Evolutionary conservation across 2,113 vertebrate species (phyloP).

Genomic region (Seriola rivoliana): DNA sequence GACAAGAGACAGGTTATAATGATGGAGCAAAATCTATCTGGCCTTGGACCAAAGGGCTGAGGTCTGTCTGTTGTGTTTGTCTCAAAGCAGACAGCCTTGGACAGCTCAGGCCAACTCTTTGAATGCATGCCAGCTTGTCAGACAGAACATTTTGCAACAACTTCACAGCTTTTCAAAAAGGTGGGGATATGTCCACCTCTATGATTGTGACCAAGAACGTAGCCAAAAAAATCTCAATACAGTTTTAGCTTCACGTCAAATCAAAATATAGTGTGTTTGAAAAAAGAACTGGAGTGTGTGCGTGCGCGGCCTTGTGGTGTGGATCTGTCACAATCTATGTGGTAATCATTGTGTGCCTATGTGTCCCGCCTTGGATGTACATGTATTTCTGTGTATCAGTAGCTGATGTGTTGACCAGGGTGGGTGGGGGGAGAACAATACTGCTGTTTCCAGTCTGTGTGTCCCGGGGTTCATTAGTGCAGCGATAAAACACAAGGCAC

Average conservation of each 20-base stretch:
- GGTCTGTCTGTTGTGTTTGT: constrained; percentile 57
- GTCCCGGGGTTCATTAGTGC: constrained; percentile 82
- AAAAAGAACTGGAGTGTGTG: constrained; percentile 19
- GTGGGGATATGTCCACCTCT: constrained; percentile 29
- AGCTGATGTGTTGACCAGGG: constrained; percentile 63
- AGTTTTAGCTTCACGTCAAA: background rate
- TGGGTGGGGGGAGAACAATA: constrained; percentile 74
- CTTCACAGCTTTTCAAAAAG: constrained; percentile 50
- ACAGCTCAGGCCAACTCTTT: constrained; percentile 47
- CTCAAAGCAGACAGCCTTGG: constrained; percentile 47
- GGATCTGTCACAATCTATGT: constrained; percentile 23
- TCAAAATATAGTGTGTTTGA: constrained; percentile 20
- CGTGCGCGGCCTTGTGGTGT: constrained; percentile 19
- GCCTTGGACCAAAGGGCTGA: constrained; percentile 49
- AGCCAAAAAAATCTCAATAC: background rate
- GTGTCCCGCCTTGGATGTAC: constrained; percentile 38
- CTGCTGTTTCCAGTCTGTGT: constrained; percentile 76
- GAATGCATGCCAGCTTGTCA: constrained; percentile 51
- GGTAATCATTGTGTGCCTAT: constrained; percentile 35
- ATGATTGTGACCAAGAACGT: constrained; percentile 13
- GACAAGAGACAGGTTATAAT: constrained; percentile 63
- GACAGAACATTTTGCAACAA: constrained; percentile 37
- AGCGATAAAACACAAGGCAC: constrained; percentile 77
- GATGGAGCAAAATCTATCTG: constrained; percentile 53
- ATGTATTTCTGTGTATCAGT: constrained; percentile 63